Percentiles rank a stretch among this genome's conserved stretches.
These are phyloP conservation scores for Eupeodes luniger DNA, from an alignment of 2,888 invertebrate species.

Conservation along the genomic window DNA sequence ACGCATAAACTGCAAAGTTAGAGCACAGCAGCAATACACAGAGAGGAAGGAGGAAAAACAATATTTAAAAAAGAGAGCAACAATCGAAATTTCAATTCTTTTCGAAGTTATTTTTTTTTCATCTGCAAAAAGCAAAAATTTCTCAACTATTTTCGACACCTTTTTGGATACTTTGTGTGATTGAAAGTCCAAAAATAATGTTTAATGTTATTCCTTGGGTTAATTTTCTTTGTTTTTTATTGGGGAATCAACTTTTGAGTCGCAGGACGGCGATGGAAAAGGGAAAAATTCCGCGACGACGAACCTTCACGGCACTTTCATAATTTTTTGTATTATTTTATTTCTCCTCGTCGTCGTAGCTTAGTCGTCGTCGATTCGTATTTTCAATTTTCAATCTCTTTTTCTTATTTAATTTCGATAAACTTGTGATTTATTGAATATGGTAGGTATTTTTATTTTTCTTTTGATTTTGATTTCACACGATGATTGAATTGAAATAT, in stretches of 20 bases:
- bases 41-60: slow-evolving; percentile 56
- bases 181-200: slow-evolving; percentile 39
- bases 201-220: slow-evolving; percentile 20
- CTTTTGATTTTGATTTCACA: slow-evolving; percentile 57
- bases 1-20: slow-evolving; percentile 50
- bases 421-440: slow-evolving; percentile 38
- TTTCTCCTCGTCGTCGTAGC: slow-evolving; percentile 2
- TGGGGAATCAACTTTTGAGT: slow-evolving; percentile 4
- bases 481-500: slow-evolving; percentile 62
- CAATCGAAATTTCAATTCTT: slow-evolving; percentile 74
- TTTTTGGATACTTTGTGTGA: slow-evolving; percentile 35
- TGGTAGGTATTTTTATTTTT: slow-evolving; percentile 22
- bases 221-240: slow-evolving; percentile 14
- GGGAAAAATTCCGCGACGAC: slow-evolving; percentile 67
- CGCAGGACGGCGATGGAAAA: slow-evolving; percentile 43
- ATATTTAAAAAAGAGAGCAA: slow-evolving; percentile 71
- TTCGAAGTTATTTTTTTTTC: slow-evolving; percentile 54
- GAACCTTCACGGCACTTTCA: slow-evolving; percentile 72
- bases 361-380: slow-evolving; percentile 2
- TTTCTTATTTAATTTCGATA: slow-evolving; percentile 28
- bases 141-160: slow-evolving; percentile 69
- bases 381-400: neutral
- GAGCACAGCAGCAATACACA: slow-evolving; percentile 67
- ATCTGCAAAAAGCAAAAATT: slow-evolving; percentile 31
- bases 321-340: slow-evolving; percentile 56